phyloP scores from a whole-genome alignment of 2,113 vertebrate genomes.

The Panurus biarmicus region DNA sequence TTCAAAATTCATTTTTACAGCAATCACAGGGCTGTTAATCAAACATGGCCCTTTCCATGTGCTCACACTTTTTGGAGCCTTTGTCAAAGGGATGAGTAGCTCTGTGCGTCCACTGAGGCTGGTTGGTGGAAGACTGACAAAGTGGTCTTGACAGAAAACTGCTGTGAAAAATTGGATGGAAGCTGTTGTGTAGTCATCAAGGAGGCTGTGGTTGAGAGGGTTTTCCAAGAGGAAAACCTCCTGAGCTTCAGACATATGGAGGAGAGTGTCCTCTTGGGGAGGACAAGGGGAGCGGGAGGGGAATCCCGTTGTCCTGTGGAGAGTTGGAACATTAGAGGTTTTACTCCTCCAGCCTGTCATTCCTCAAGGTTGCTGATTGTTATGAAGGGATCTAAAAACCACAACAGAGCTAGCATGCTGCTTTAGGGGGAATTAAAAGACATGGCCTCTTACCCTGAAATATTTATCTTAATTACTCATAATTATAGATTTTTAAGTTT shows the following conservation, averaged over 20 bases:
- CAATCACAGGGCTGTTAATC: slow-evolving; percentile 58
- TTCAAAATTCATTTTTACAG: slow-evolving; percentile 68
- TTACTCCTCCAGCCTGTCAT: neutral
- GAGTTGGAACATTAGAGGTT: accelerated
- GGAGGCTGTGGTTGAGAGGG: neutral
- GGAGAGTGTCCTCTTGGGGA: neutral
- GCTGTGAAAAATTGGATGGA: slow-evolving; percentile 22
- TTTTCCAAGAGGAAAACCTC: neutral
- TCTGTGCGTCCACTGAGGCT: neutral
- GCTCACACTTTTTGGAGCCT: neutral
- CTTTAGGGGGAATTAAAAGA: neutral
- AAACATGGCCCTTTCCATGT: neutral
- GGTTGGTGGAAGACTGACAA: neutral
- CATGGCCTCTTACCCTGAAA: neutral
- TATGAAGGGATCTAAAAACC: neutral
- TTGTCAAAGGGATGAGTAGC: neutral
- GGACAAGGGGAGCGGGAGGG: neutral
- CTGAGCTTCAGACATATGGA: neutral
- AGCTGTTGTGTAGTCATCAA: neutral
- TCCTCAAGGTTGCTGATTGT: neutral
- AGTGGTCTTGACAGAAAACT: slow-evolving; percentile 22
- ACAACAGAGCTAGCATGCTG: neutral
- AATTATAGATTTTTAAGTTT: neutral
- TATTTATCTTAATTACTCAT: neutral
- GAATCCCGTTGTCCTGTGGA: neutral